Base-by-base conservation (phyloP, 2,113 vertebrate species). In the Cephalopholis sonnerati region DNA sequence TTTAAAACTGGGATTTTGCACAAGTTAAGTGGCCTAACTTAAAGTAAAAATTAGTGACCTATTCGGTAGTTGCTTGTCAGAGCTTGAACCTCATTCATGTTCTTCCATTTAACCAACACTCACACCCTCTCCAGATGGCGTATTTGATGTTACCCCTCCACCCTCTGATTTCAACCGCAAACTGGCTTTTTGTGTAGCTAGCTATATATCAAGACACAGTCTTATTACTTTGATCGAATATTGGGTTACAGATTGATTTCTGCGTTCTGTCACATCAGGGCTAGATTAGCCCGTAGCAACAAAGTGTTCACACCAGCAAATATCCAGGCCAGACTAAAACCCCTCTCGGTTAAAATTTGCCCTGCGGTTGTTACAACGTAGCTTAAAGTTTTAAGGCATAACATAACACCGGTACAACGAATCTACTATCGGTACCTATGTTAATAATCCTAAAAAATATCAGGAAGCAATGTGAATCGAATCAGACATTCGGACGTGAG, bases 241-340 rank as follows among this genome's bases (percentile, higher is more conserved):
- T 1, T 32, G 9, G 15, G 2, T 59, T 11, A 17, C 0, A 24
- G 1, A 63, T 11, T 16, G 1, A 55, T 12, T 7, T 46, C 1
- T 63, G 55, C 41, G 36, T 83, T 48, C 8, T 48, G 39, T 78
- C 3, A 62, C 4, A 55, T 48, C 20, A 9, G 5, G 15, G 41
- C 64, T 58, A 6, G 51, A n/a, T 77, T 80, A 81, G 74, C 74
- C 25, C 3, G 24, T 64, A 18, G 22, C 41, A 51, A 65, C 75
- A 39, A 46, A 87, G 41, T 64, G 61, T n/a, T 46, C 41, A 41
- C 12, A 63, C 89, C 92, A 91, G 92, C n/a, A 92, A 89, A 79
- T 91, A 93, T 29, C 62, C 83, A 55, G 51, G 57, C 54, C 88
- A 24, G 7, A 70, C 24, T 27, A 2, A 25, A 63, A 11, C 44